Conservation (phyloP, 37 sponge, comb jelly and placozoan genomes). For the Geodia barretti region DNA sequence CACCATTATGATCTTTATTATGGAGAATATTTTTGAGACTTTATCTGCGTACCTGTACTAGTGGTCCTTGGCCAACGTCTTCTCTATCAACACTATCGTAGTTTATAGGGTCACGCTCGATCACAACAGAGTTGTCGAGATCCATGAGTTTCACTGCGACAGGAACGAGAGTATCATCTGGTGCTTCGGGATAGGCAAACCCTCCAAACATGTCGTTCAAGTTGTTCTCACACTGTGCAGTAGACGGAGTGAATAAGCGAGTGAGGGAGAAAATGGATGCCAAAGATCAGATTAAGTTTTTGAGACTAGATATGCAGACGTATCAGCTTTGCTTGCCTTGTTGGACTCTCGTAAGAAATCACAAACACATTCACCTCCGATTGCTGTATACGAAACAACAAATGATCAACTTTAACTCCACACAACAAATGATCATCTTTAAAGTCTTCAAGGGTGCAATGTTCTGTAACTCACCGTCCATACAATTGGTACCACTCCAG, state of each 20-base stretch:
- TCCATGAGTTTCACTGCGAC: constrained; percentile 16
- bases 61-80: constrained; percentile 14
- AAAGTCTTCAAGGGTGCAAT: not conserved
- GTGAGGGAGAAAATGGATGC: too few relatives aligned
- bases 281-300: too few relatives aligned
- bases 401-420: not conserved
- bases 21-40: not conserved
- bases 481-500: constrained; percentile 7
- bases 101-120: not conserved
- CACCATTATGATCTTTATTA: not conserved
- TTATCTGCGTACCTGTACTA: constrained; percentile 18
- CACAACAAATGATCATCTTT: not conserved
- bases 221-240: constrained; percentile 1
- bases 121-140: not conserved
- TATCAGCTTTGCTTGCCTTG: constrained; percentile 19
- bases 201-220: constrained; percentile 8
- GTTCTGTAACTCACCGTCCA: not conserved
- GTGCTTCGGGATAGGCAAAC: not conserved
- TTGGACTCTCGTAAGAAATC: constrained; percentile 8
- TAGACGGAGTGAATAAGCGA: too few relatives aligned
- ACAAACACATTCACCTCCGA: constrained; percentile 1
- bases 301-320: too few relatives aligned
- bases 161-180: not conserved
- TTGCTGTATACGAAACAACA: not conserved
- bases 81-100: not conserved